Conservation (phyloP, 2,113 vertebrate genomes). For the Acanthisitta chloris region DNA sequence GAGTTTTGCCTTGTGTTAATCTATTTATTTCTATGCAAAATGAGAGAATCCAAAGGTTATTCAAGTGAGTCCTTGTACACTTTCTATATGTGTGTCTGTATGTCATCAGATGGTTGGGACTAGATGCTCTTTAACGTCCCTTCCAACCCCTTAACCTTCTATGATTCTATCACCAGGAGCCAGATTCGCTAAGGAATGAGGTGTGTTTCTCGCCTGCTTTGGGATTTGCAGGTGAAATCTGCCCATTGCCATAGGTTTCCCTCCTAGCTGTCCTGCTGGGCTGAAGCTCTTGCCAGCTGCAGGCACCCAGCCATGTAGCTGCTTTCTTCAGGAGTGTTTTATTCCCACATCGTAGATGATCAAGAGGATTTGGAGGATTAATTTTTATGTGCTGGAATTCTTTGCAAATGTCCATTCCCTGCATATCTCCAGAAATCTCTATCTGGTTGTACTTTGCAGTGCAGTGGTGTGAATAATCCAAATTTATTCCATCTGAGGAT, state of each 20-base stretch:
- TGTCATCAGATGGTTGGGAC: no score
- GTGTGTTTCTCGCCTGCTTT: not conserved
- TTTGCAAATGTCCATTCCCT: not conserved
- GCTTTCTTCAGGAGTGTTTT: not conserved
- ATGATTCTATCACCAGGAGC: not conserved
- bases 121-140: no score
- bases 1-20: not conserved
- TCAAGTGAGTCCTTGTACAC: fast-evolving
- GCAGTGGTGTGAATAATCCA: not conserved
- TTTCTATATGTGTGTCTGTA: fast-evolving
- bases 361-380: not conserved
- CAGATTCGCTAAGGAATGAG: not conserved
- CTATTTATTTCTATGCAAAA: not conserved
- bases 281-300: not conserved
- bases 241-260: not conserved
- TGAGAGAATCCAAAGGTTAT: not conserved
- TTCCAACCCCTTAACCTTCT: no score
- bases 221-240: not conserved
- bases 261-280: not conserved
- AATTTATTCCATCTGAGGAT: not conserved
- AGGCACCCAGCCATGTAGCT: not conserved
- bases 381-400: not conserved
- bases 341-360: not conserved
- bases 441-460: not conserved
- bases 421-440: not conserved